Evolutionary conservation across 2,113 vertebrate species (phyloP).

Genomic region (Rafetus swinhoei): DNA sequence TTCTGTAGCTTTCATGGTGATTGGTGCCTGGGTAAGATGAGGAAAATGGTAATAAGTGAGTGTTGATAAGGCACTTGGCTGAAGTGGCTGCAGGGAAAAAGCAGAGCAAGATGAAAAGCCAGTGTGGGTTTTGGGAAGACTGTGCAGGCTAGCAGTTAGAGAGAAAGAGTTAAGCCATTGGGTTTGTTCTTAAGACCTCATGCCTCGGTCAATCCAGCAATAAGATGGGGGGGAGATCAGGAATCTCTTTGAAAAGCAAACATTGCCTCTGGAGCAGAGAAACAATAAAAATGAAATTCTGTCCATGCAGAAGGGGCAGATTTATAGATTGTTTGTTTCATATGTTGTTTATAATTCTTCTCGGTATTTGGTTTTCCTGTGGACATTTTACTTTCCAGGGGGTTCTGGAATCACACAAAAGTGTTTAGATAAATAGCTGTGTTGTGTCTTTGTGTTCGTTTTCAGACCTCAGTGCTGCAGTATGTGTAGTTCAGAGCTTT

Average conservation of each 20-base stretch:
- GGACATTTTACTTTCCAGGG: background rate
- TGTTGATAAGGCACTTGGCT: background rate
- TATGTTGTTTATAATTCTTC: background rate
- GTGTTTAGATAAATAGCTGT: background rate
- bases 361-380: background rate
- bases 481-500: background rate
- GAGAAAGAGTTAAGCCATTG: accelerated
- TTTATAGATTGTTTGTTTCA: background rate
- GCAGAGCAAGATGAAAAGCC: background rate
- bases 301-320: accelerated
- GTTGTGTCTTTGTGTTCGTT: background rate
- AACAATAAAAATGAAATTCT: background rate
- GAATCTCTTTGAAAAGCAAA: accelerated
- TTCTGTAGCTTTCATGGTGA: background rate
- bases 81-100: conserved; percentile 14
- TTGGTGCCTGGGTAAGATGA: background rate
- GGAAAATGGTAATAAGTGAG: background rate
- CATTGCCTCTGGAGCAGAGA: accelerated
- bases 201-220: background rate
- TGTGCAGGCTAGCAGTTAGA: background rate
- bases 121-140: background rate
- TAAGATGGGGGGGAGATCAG: background rate
- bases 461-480: background rate
- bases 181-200: background rate
- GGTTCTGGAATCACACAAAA: background rate